These are phyloP conservation scores for Caenorhabditis elegans DNA, from an alignment of 1,140 invertebrate genomes.

Conservation along the genomic window WBcel235 BX284602.5:5889501-5890000, in stretches of 20 bases:
- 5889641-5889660: not conserved
- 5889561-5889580: not conserved
- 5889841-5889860: not conserved
- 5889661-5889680: conserved; percentile 3
- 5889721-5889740: too few species aligned
- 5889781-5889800: too few species aligned
- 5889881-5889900: not conserved
- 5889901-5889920: not conserved
- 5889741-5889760: too few species aligned
- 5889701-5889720: conserved; percentile 3
- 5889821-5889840: too few species aligned
- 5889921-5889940: not conserved
- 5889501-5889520: not conserved
- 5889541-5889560: not conserved
- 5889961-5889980: conserved; percentile 8
- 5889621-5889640: not conserved
- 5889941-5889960: not conserved
- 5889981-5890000: too few species aligned
- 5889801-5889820: too few species aligned
- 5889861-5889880: not conserved
- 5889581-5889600: not conserved
- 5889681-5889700: conserved; percentile 15
- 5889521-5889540: not conserved
- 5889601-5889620: conserved; percentile 18
- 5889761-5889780: too few species aligned